Percentiles rank a stretch among this genome's conserved stretches.
Evolutionary conservation across 2,888 invertebrate genomes (phyloP).

Genomic region (Enchytraeus crypticus): DNA sequence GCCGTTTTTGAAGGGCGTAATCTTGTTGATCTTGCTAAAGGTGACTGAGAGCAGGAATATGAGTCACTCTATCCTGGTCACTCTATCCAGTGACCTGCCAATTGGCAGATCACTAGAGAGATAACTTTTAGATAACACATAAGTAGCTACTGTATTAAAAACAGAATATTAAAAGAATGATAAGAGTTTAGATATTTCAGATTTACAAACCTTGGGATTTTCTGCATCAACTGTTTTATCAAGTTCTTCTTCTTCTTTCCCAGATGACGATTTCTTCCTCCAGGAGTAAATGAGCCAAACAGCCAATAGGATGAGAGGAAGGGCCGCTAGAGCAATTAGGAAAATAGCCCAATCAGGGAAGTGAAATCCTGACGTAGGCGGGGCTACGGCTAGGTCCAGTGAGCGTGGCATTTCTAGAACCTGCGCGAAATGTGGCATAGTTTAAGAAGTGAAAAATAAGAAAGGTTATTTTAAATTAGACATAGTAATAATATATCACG

Average conservation of each 20-base stretch:
- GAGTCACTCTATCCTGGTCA: too few relatives aligned
- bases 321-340: conserved; percentile 8
- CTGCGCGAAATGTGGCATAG: neutral
- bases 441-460: neutral
- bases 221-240: too few relatives aligned
- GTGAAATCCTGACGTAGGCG: neutral
- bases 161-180: too few relatives aligned
- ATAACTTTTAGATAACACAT: too few relatives aligned
- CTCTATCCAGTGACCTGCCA: too few relatives aligned
- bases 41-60: too few relatives aligned
- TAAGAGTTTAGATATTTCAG: too few relatives aligned
- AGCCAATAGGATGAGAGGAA: conserved; percentile 14
- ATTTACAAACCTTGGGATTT: too few relatives aligned
- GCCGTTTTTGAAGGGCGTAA: too few relatives aligned
- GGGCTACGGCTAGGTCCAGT: neutral
- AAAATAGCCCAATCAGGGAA: conserved; percentile 20
- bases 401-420: neutral
- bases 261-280: neutral
- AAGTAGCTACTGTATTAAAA: too few relatives aligned
- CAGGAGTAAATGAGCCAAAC: conserved; percentile 15
- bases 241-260: conserved; percentile 8
- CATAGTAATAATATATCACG: neutral
- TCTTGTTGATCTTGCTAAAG: too few relatives aligned
- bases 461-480: neutral
- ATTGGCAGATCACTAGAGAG: too few relatives aligned